Evolutionary conservation across 2,888 invertebrate genomes (phyloP), one percentile per base, ranked within the genome.

Genomic region (Hydropsyche betteni): DNA sequence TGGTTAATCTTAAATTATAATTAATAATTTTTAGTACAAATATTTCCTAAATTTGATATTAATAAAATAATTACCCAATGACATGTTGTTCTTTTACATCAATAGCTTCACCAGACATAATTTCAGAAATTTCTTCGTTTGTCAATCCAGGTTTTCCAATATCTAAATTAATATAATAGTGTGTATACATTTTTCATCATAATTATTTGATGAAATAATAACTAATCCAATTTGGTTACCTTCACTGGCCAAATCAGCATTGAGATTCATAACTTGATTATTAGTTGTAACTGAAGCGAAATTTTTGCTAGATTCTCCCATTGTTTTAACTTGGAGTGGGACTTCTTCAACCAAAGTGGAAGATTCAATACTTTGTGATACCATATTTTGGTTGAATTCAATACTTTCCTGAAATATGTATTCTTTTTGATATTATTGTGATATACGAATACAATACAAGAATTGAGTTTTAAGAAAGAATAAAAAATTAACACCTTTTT

Each of bases 21-120:
- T 55, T 12, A 55, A 55, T 55, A 2, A 55, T 16, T 53, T 75
- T 53, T 72, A 34, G 52, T 76, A 24, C 1, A 24, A 24, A 24
- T 1, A 55, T 74, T 76, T 34, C 50, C 69, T 33, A 77, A 75
- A 68, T 69, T 36, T 69, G 73, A 53, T 72, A 51, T 55, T n/a
- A 1, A 14, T 7, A 55, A 55, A 14, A 55, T 24, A 64, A 80
- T 81, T 82, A 91, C 92, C 91, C 91, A 82, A 92, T 86, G n/a
- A 91, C 89, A 81, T 91, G 90, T 79, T 91, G 90, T 76, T 92
- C 91, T 80, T 90, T 85, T 5, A 92, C 80, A 81, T 92, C 88
- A 82, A 92, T 92, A 0, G 91, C 88, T 81, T 92, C 91, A 36
- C 91, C 91, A 0, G 91, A 89, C 78, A 92, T 89, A 34, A 92